phyloP scores from a whole-genome alignment of 2,888 invertebrate genomes.

The Seira musarum region DNA sequence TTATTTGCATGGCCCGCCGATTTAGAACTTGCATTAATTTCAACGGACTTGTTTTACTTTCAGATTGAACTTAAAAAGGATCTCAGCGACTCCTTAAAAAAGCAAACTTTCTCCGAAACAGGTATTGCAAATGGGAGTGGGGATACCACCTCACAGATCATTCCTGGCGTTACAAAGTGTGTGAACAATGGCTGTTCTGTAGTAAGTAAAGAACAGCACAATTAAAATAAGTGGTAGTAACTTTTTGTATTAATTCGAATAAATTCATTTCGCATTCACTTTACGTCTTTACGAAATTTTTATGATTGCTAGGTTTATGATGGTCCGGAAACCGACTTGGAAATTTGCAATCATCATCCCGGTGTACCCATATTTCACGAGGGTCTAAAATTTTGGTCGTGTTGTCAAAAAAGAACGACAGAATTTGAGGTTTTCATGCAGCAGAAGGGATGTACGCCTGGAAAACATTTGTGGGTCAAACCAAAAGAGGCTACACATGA shows the following conservation, averaged over 20 bases:
- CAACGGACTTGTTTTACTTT: no score
- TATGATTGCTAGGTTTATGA: slow-evolving; percentile 75
- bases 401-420: slow-evolving; percentile 92
- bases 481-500: slow-evolving; percentile 75
- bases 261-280: background rate
- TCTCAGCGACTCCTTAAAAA: slow-evolving; percentile 77
- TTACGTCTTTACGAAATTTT: background rate
- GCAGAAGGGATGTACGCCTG: slow-evolving; percentile 91
- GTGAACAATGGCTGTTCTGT: slow-evolving; percentile 57
- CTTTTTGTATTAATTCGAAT: background rate
- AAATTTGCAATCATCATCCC: slow-evolving; percentile 84
- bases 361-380: slow-evolving; percentile 96
- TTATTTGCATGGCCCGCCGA: no score
- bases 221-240: background rate
- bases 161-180: slow-evolving; percentile 59
- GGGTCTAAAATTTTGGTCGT: slow-evolving; percentile 97
- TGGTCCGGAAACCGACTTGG: slow-evolving; percentile 77
- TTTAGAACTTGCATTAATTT: no score
- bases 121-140: background rate
- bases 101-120: slow-evolving; percentile 74
- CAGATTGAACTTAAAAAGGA: slow-evolving; percentile 75
- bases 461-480: slow-evolving; percentile 88
- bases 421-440: slow-evolving; percentile 94
- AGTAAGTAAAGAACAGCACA: no score
- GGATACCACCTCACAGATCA: slow-evolving; percentile 38